phyloP scores from a whole-genome alignment of 2,797 vertebrate species.

The Oreortyx pictus region DNA sequence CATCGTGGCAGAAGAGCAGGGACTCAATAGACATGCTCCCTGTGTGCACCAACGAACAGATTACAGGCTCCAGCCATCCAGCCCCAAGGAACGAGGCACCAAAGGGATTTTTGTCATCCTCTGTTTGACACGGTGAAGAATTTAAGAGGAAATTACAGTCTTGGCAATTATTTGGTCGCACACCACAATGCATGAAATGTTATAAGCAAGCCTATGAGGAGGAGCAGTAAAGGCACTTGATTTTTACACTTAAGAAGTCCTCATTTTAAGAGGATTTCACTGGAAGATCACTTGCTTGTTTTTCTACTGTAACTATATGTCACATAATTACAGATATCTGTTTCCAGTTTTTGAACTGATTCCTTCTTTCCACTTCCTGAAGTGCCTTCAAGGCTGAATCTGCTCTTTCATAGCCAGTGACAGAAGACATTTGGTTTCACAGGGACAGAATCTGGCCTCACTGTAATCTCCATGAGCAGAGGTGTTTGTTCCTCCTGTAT shows the following conservation, averaged over 20 bases:
- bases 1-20: neutral
- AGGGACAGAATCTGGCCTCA: no score
- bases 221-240: constrained; percentile 1
- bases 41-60: neutral
- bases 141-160: neutral
- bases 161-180: neutral
- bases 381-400: no score
- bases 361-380: neutral
- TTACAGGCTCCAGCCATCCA: neutral
- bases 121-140: neutral
- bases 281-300: neutral
- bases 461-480: neutral
- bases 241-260: constrained; percentile 34
- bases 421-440: no score
- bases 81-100: neutral
- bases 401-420: no score
- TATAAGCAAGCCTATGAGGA: neutral
- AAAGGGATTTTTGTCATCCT: neutral
- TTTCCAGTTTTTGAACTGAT: constrained; percentile 4
- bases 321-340: constrained; percentile 59
- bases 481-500: neutral
- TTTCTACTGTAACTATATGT: neutral
- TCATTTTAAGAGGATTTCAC: neutral
- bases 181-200: constrained; percentile 39
- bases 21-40: neutral